Conservation (phyloP, 2,888 invertebrate genomes). For the Imbricaverruca yamaguchii region DNA sequence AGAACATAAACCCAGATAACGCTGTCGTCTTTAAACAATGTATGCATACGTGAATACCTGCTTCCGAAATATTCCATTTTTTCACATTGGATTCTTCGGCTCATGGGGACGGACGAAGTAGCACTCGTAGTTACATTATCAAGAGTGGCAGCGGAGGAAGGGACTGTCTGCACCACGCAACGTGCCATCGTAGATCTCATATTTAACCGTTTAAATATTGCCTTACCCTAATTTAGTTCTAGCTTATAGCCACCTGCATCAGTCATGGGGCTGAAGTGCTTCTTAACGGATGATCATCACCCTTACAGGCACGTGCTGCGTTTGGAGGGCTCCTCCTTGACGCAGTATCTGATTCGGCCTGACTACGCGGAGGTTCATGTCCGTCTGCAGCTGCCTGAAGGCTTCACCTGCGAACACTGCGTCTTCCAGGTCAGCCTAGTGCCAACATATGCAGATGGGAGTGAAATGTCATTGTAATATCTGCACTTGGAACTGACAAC, state of each 20-base stretch:
- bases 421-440: conserved; percentile 37
- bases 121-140: too few species aligned
- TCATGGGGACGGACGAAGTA: too few species aligned
- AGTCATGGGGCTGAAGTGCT: not conserved
- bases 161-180: too few species aligned
- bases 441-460: too few species aligned
- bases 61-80: too few species aligned
- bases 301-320: not conserved
- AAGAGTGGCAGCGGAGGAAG: too few species aligned
- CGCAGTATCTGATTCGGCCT: conserved; percentile 1
- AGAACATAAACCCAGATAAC: too few species aligned
- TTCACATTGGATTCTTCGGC: too few species aligned
- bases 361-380: conserved; percentile 27
- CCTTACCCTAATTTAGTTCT: not conserved
- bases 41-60: too few species aligned
- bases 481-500: not conserved
- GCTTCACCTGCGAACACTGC: conserved; percentile 37
- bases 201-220: not conserved
- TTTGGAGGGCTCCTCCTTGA: not conserved
- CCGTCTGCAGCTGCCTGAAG: conserved; percentile 35
- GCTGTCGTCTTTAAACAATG: too few species aligned
- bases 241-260: not conserved
- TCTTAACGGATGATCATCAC: not conserved
- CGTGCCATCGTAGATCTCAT: not conserved
- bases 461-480: not conserved